phyloP scores from a whole-genome alignment of 2,888 invertebrate genomes.

The Pocota personata region DNA sequence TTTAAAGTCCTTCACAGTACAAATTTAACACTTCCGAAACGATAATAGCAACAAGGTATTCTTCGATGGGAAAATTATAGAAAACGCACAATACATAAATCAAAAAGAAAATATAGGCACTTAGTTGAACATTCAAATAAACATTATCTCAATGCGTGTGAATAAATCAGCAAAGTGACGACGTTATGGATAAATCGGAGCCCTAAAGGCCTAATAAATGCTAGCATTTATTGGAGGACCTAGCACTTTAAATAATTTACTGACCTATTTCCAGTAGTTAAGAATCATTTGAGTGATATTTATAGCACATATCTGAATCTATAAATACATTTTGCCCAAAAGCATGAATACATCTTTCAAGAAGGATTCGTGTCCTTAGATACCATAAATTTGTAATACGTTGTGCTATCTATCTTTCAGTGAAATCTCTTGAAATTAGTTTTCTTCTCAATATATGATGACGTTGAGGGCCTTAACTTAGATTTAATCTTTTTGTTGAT shows the following conservation, averaged over 20 bases:
- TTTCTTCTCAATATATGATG: neutral
- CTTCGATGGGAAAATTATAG: too few species aligned
- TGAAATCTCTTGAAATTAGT: conserved; percentile 31
- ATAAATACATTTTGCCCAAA: neutral
- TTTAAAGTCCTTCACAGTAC: too few species aligned
- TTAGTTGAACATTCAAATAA: too few species aligned
- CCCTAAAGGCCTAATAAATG: neutral
- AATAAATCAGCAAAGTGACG: neutral
- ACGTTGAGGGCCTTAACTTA: neutral
- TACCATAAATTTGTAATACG: conserved; percentile 26
- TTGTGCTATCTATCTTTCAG: neutral
- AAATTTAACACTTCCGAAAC: too few species aligned
- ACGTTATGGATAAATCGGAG: neutral
- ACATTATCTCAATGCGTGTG: too few species aligned
- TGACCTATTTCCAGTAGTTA: conserved; percentile 1
- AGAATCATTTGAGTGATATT: neutral
- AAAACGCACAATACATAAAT: too few species aligned
- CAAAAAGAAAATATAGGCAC: too few species aligned
- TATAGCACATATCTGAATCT: neutral
- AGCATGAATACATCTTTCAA: neutral
- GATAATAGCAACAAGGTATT: too few species aligned
- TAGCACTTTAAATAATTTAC: conserved; percentile 25
- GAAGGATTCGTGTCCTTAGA: neutral
- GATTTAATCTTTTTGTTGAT: conserved; percentile 19
- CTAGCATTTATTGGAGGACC: neutral